phyloP scores from a whole-genome alignment of 2,113 vertebrate genomes.

The Mesocricetus auratus region DNA sequence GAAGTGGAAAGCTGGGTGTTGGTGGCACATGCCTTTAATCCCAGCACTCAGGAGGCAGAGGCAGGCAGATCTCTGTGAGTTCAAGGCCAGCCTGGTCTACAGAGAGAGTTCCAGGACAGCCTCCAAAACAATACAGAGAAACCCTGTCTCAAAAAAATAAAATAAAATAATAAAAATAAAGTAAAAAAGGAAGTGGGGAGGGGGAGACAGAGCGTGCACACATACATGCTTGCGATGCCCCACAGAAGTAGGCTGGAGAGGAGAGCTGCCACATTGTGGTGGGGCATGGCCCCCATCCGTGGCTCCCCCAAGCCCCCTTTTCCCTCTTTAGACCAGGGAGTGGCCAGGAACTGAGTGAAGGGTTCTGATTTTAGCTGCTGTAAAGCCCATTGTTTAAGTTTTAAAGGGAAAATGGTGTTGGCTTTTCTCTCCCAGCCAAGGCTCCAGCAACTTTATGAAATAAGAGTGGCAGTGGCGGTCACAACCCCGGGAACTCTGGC shows the following conservation, averaged over 20 bases:
- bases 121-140: too few relatives aligned
- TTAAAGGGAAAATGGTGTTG: constrained; percentile 8
- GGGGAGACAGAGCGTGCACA: too few relatives aligned
- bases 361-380: neutral
- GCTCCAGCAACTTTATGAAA: neutral
- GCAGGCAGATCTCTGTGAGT: too few relatives aligned
- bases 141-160: too few relatives aligned
- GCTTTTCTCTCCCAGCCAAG: neutral
- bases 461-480: neutral
- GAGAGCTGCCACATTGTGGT: neutral
- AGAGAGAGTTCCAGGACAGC: too few relatives aligned
- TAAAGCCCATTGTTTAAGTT: neutral
- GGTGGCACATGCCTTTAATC: too few relatives aligned
- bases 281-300: neutral
- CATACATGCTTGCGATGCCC: neutral
- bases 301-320: too few relatives aligned
- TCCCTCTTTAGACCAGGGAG: neutral
- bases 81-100: too few relatives aligned
- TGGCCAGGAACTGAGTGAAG: neutral
- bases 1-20: too few relatives aligned
- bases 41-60: too few relatives aligned
- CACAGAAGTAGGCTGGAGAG: neutral
- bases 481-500: neutral
- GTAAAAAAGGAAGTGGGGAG: neutral
- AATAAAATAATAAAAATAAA: too few relatives aligned